Conservation (phyloP, 2,888 invertebrate species). For the Aproaerema taeniolella region DNA sequence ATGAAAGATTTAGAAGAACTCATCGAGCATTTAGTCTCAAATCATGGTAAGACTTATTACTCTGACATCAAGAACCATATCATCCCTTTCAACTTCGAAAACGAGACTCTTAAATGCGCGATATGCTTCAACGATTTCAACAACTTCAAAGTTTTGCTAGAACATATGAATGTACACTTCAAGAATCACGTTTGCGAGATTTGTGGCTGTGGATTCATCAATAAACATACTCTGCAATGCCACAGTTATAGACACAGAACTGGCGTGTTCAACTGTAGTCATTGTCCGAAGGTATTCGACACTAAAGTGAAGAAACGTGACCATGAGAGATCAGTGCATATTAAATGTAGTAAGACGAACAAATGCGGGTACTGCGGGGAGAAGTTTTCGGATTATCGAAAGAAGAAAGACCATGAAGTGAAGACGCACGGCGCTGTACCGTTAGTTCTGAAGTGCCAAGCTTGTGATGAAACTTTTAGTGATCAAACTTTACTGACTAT, state of each 20-base stretch:
- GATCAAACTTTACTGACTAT: constrained; percentile 64
- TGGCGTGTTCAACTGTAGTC: constrained; percentile 45
- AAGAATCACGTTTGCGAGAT: constrained; percentile 66
- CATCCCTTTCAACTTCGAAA: constrained; percentile 39
- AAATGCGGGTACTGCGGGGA: constrained; percentile 49
- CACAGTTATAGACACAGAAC: constrained; percentile 43
- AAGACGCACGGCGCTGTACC: constrained; percentile 52
- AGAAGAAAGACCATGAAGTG: constrained; percentile 52
- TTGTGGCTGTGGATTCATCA: constrained; percentile 53
- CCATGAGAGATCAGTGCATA: constrained; percentile 55
- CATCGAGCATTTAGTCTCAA: constrained; percentile 29
- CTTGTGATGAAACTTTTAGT: constrained; percentile 64
- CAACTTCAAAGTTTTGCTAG: constrained; percentile 41
- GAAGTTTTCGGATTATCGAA: constrained; percentile 53
- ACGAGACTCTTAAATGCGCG: constrained; percentile 26
- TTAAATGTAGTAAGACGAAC: constrained; percentile 32
- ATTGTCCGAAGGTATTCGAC: constrained; percentile 60
- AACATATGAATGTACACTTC: constrained; percentile 52
- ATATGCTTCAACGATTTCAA: constrained; percentile 31
- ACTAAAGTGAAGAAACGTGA: constrained; percentile 52
- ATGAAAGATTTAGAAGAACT: constrained; percentile 28
- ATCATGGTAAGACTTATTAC: constrained; percentile 31
- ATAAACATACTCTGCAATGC: constrained; percentile 20
- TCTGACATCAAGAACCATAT: constrained; percentile 35
- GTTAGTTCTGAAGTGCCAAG: constrained; percentile 52